Conservation (phyloP, 2,888 invertebrate species). For the Julus scanicus region DNA sequence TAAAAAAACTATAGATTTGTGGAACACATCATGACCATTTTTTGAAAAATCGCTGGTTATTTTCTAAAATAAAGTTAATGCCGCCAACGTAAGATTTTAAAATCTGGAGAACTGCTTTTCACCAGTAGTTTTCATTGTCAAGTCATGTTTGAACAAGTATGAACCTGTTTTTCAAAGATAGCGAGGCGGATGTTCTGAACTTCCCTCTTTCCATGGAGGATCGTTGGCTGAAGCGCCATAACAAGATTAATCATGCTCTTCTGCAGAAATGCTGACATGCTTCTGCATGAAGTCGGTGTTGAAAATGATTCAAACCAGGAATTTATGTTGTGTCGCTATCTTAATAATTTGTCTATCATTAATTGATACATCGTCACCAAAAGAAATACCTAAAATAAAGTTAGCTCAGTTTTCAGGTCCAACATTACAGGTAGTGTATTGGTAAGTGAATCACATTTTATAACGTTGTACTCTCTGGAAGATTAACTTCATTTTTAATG, state of each 20-base stretch:
- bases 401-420: conserved; percentile 78
- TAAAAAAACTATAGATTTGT: too few relatives aligned
- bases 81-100: too few relatives aligned
- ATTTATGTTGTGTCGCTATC: background rate
- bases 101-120: too few relatives aligned
- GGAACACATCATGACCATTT: too few relatives aligned
- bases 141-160: background rate
- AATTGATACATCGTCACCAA: conserved; percentile 60
- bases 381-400: conserved; percentile 77
- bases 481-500: too few relatives aligned
- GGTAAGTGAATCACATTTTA: conserved; percentile 71
- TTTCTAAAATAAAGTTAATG: too few relatives aligned
- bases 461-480: too few relatives aligned
- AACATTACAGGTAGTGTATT: conserved; percentile 86
- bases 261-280: background rate
- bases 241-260: background rate
- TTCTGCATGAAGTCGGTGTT: background rate
- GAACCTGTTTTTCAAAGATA: background rate
- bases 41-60: too few relatives aligned
- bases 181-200: background rate
- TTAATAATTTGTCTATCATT: background rate
- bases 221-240: background rate
- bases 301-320: background rate
- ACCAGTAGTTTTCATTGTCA: too few relatives aligned
- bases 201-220: background rate